These are phyloP conservation scores for Chrysaora quinquecirrha DNA, from an alignment of 30 jellyfish, hydroid and myxozoan species.

Conservation along the genomic window DNA sequence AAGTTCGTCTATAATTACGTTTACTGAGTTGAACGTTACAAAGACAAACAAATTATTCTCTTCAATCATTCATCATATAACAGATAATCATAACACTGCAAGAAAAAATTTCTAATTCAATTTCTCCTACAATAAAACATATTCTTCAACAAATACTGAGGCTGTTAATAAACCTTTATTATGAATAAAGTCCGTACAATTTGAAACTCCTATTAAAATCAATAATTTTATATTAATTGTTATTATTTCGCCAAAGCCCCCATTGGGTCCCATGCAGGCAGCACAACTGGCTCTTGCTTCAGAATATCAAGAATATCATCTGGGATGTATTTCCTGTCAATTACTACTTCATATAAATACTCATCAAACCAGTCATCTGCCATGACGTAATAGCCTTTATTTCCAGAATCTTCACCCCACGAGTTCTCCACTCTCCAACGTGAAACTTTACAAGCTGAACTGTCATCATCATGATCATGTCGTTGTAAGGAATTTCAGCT, in stretches of 20 bases:
- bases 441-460: conserved; percentile 30
- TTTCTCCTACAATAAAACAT: too few species aligned
- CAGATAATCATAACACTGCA: too few species aligned
- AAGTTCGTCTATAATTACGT: too few species aligned
- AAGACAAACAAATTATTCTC: too few species aligned
- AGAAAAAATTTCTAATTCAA: too few species aligned
- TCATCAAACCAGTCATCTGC: conserved; percentile 78
- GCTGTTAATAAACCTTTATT: too few species aligned
- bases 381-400: conserved; percentile 70
- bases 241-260: conserved; percentile 62
- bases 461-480: conserved; percentile 28
- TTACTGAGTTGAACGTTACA: too few species aligned
- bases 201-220: background rate
- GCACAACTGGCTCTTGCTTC: conserved; percentile 60
- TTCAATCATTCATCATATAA: too few species aligned
- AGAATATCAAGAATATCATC: conserved; percentile 50
- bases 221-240: background rate
- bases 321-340: conserved; percentile 62
- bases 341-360: conserved; percentile 55
- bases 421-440: conserved; percentile 84
- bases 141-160: too few species aligned
- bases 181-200: too few species aligned
- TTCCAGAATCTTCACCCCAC: conserved; percentile 82
- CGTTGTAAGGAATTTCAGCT: background rate
- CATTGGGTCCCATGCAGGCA: conserved; percentile 89